Evolutionary conservation across 2,888 invertebrate species (phyloP), one percentile per base, ranked within the genome.

Genomic region (Andrena fulva): DNA sequence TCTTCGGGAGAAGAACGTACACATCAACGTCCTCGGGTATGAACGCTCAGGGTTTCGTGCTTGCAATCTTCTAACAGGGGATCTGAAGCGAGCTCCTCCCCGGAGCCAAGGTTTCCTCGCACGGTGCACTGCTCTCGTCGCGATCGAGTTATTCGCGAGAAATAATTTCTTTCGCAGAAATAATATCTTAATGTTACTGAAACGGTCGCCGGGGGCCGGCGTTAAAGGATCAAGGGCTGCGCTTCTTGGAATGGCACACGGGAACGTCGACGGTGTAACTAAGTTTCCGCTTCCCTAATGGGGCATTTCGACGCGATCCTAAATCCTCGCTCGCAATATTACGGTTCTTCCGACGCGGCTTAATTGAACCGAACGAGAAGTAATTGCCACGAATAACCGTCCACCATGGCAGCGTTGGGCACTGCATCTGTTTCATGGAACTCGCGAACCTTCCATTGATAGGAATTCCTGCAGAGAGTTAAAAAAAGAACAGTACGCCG

Each of bases 301-400:
- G 85, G 90, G 85, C 91, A 88, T 91, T 91, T 89, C 89, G 88
- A 81, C 87, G 82, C 85, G 83, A 84, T 82, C 84, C 88, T 90
- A 90, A 91, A 91, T 91, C 90, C 90, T 87, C 67, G 56, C 87
- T 77, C 77, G 85, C 82, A 87, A 89, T 91, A 92, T 92, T 90
- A 90, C 89, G 85, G 85, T 84, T 79, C 80, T 83, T 85, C 81
- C 84, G 85, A 83, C 87, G 84, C 85, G 84, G 90, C 90, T 92
- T 92, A 91, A 92, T 92, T 91, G 91, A 90, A 89, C 90, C 90
- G 90, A 92, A 92, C 89, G 89, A 91, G 91, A 91, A 91, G 88
- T 90, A 91, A 82, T 82, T 77, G 77, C 82, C 66, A 66, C 54
- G 60, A 81, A 54, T 69, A 74, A 74, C 64, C 60, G 29, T 16